These are phyloP conservation scores for Lytechinus pictus DNA, from an alignment of 35 echinoderm and acorn worm species.

Conservation along the genomic window DNA sequence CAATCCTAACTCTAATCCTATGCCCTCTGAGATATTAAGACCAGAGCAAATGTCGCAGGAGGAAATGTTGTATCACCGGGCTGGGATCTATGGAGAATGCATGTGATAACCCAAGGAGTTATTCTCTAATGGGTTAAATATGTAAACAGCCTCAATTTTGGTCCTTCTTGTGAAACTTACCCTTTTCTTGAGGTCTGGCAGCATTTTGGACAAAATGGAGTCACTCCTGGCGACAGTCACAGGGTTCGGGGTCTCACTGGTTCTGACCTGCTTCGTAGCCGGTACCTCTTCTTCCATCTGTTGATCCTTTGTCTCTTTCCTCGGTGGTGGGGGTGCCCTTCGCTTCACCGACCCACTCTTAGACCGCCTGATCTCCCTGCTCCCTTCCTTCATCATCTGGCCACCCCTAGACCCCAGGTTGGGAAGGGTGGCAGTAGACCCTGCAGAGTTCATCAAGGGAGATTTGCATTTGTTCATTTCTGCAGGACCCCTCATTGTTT, in stretches of 20 bases:
- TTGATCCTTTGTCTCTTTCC: conserved; percentile 1
- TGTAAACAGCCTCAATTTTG: too few relatives aligned
- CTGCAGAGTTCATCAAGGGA: background rate
- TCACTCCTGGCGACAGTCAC: conserved; percentile 74
- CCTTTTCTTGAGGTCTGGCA: conserved; percentile 82
- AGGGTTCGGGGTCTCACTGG: conserved; percentile 23
- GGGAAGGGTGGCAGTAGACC: background rate
- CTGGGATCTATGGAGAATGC: too few relatives aligned
- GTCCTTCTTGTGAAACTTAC: conserved; percentile 59
- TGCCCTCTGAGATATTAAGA: too few relatives aligned
- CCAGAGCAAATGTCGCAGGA: too few relatives aligned
- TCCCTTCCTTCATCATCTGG: background rate
- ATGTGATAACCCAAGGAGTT: too few relatives aligned
- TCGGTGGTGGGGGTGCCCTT: conserved; percentile 24
- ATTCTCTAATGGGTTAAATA: too few relatives aligned
- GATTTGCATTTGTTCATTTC: background rate
- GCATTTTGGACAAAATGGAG: conserved; percentile 80
- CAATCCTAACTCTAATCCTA: too few relatives aligned
- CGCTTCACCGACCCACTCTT: conserved; percentile 62
- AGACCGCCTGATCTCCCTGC: conserved; percentile 33
- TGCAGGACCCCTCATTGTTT: background rate
- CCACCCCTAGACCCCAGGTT: background rate
- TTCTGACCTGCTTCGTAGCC: conserved; percentile 41
- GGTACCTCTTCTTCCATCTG: conserved; percentile 47
- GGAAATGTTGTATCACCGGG: too few relatives aligned